Percentiles rank a stretch among this genome's conserved stretches.
Conservation (phyloP, 2,797 vertebrate species). For the Anguilla pacifica region DNA sequence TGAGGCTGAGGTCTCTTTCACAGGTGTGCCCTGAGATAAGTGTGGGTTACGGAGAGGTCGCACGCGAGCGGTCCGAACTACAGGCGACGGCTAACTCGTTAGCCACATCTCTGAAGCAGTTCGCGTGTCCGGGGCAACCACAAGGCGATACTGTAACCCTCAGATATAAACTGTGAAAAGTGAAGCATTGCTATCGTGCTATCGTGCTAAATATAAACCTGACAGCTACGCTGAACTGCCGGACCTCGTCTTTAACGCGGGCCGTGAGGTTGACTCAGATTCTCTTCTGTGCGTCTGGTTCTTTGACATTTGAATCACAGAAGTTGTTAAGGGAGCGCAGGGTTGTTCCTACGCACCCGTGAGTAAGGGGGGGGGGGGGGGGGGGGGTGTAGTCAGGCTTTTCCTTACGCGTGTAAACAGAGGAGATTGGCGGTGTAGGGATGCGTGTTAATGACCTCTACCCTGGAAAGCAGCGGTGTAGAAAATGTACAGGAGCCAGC, state of each 20-base stretch:
- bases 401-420: neutral
- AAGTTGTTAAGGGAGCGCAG: neutral
- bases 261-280: neutral
- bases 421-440: neutral
- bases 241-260: neutral
- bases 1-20: no score
- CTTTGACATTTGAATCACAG: neutral
- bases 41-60: neutral
- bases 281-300: neutral
- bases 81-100: neutral
- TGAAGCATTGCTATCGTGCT: neutral
- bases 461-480: neutral
- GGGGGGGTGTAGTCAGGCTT: neutral
- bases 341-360: neutral
- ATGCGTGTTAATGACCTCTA: neutral
- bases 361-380: neutral
- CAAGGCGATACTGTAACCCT: neutral
- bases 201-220: neutral
- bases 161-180: neutral
- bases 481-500: neutral
- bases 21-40: no score
- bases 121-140: neutral
- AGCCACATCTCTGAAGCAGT: neutral
- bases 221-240: neutral
- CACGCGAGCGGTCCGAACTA: neutral